Conservation (phyloP, 2,113 vertebrate species). For the Tachycineta bicolor region DNA sequence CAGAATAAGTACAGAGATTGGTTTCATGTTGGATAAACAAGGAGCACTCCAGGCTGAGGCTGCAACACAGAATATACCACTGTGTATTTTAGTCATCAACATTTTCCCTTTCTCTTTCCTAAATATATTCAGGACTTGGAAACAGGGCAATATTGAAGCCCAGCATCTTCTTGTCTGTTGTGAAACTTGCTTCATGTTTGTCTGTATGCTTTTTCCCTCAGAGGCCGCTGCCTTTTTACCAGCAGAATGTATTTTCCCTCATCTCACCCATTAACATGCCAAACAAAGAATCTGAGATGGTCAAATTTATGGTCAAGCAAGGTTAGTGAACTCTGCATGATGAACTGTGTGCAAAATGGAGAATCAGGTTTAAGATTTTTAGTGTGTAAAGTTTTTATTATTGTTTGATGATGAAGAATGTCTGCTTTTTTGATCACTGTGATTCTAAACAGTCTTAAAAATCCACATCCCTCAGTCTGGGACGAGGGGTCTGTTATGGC, state of each 20-base stretch:
- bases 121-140: background rate
- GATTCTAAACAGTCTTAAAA: background rate
- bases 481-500: background rate
- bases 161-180: background rate
- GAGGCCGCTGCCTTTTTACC: constrained; percentile 65
- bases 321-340: constrained; percentile 67
- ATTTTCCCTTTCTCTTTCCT: background rate
- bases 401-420: background rate
- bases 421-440: background rate
- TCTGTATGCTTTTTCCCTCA: background rate
- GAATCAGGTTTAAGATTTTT: background rate
- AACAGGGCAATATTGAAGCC: background rate
- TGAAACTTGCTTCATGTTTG: background rate
- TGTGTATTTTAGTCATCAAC: background rate
- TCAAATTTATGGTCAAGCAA: constrained; percentile 82
- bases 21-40: background rate
- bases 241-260: constrained; percentile 85
- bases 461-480: background rate
- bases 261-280: constrained; percentile 86
- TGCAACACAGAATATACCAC: background rate
- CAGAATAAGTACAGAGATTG: background rate
- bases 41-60: background rate
- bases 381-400: background rate
- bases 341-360: background rate
- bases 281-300: constrained; percentile 66